A percentile compares a stretch with the other conserved stretches of the same genome.
Evolutionary conservation across 2,888 invertebrate species (phyloP).

Genomic region (Tuberolachnus salignus): DNA sequence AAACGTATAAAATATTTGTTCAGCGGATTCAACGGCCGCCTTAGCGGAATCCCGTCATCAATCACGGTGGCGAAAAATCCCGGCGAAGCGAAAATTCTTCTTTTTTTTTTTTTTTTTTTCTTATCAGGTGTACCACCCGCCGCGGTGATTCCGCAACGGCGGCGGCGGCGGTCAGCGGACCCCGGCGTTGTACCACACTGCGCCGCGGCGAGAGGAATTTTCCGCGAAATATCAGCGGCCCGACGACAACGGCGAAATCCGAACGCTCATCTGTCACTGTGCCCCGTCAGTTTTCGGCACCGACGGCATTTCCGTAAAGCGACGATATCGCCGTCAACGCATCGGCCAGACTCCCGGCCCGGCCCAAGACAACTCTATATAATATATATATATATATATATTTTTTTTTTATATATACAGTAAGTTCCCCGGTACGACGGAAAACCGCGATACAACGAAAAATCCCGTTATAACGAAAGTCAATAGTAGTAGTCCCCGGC

Average conservation of each 20-base stretch:
- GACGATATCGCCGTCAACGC: neutral
- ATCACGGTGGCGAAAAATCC: neutral
- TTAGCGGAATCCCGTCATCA: slow-evolving; percentile 8
- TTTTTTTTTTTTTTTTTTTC: too few species aligned
- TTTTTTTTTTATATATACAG: too few species aligned
- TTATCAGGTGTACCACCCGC: slow-evolving; percentile 30
- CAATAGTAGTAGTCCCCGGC: too few species aligned
- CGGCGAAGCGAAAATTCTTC: slow-evolving; percentile 16
- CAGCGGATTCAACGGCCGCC: neutral
- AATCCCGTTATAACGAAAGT: too few species aligned
- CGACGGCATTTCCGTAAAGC: neutral
- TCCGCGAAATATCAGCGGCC: slow-evolving; percentile 15
- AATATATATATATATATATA: neutral
- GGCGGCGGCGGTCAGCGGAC: too few species aligned
- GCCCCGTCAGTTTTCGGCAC: neutral
- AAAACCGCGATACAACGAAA: too few species aligned
- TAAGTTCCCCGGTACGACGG: too few species aligned
- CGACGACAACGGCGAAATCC: slow-evolving; percentile 27
- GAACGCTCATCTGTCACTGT: slow-evolving; percentile 47
- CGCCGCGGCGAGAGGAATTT: neutral
- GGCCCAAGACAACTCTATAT: neutral
- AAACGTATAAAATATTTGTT: neutral
- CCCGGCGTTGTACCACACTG: too few species aligned
- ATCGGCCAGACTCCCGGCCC: neutral
- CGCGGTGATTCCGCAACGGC: too few species aligned